Percentiles rank a stretch among this genome's conserved stretches.
These are phyloP conservation scores for Bradynema listronoti DNA, from an alignment of 1,140 invertebrate species.

Conservation along the genomic window DNA sequence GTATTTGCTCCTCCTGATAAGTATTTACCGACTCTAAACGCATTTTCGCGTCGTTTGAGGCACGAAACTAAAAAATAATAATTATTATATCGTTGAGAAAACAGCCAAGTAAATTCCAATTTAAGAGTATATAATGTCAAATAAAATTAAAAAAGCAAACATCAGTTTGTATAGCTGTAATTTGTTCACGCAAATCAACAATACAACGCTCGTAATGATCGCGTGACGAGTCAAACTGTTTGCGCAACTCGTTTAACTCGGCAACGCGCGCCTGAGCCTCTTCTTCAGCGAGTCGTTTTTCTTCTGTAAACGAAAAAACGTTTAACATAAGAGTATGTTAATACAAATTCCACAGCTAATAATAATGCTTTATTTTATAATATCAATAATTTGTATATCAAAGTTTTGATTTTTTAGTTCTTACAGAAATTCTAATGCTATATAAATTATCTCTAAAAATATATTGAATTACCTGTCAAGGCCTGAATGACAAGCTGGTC, in stretches of 20 bases:
- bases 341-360: background rate
- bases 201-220: conserved; percentile 22
- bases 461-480: conserved; percentile 25
- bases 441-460: too few relatives aligned
- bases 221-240: conserved; percentile 6
- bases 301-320: conserved; percentile 15
- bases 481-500: conserved; percentile 19
- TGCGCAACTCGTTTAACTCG: conserved; percentile 14
- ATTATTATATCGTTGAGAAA: conserved; percentile 10
- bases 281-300: conserved; percentile 14
- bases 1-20: conserved; percentile 32
- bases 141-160: background rate
- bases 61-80: conserved; percentile 11
- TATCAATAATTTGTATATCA: conserved; percentile 2
- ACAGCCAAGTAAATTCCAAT: background rate
- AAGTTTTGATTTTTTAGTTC: too few relatives aligned
- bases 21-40: conserved; percentile 30
- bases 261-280: conserved; percentile 7
- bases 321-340: background rate
- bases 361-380: background rate
- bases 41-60: background rate
- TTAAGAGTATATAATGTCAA: background rate
- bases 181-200: conserved; percentile 10
- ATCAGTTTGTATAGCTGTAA: conserved; percentile 14
- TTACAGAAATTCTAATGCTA: too few relatives aligned